Conservation (phyloP, 1,140 invertebrate species). For the Eupristina koningsbergeri region DNA sequence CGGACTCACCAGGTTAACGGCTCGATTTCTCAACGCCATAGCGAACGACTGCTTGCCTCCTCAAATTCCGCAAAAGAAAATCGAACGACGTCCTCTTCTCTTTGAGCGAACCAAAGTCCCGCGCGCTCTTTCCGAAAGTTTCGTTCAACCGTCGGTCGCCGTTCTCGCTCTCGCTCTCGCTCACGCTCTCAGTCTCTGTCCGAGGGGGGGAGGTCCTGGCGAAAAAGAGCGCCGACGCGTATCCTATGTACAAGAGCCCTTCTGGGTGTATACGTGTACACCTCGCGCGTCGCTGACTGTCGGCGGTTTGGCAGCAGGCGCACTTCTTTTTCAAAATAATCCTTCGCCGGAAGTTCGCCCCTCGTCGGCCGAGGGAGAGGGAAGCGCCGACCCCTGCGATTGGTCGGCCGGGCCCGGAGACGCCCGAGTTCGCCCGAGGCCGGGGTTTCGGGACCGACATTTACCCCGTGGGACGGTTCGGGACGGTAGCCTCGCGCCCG, state of each 20-base stretch:
- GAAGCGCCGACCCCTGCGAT: not conserved
- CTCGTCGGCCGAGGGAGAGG: not conserved
- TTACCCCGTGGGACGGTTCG: not conserved
- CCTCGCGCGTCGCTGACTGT: conserved; percentile 13
- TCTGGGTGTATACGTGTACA: not conserved
- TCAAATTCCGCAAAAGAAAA: conserved; percentile 30
- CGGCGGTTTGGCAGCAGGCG: conserved; percentile 59
- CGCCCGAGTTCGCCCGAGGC: not conserved
- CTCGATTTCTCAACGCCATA: conserved; percentile 65
- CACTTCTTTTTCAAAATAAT: conserved; percentile 56
- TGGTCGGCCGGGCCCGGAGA: not conserved
- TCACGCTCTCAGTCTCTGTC: not conserved
- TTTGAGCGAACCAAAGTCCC: conserved; percentile 7
- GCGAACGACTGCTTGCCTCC: conserved; percentile 11
- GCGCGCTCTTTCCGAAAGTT: conserved; percentile 13
- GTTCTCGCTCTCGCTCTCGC: not conserved
- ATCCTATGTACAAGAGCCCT: not conserved
- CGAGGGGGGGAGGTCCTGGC: not conserved
- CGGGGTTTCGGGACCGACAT: not conserved
- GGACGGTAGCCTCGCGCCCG: not conserved
- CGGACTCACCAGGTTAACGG: conserved; percentile 59
- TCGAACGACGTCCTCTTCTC: conserved; percentile 13
- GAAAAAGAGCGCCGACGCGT: conserved; percentile 18
- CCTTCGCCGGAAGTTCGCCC: conserved; percentile 37
- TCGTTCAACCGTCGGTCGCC: conserved; percentile 4